phyloP scores from a whole-genome alignment of 2,113 vertebrate species.

The Phylloscopus trochiloides region DNA sequence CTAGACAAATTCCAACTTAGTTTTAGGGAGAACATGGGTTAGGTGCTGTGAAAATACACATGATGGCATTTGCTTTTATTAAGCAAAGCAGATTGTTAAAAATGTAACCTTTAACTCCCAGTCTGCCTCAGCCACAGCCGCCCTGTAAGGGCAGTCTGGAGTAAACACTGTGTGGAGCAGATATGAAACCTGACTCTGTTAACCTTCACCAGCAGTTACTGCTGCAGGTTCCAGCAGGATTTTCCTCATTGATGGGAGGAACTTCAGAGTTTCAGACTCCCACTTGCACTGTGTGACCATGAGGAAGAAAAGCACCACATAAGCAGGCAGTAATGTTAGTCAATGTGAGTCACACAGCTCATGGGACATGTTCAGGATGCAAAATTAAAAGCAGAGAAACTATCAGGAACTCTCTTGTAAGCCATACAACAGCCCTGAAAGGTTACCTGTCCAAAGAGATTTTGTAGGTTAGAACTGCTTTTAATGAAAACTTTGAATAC shows the following conservation, averaged over 20 bases:
- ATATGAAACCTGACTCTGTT: neutral
- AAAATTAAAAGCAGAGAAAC: neutral
- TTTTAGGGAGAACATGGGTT: neutral
- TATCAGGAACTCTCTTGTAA: neutral
- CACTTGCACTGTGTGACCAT: neutral
- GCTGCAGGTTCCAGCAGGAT: neutral
- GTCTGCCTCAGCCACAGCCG: neutral
- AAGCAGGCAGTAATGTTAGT: neutral
- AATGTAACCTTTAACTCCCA: neutral
- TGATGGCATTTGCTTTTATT: neutral
- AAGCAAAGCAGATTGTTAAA: neutral
- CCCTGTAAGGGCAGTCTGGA: neutral
- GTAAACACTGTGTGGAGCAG: neutral
- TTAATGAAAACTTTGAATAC: neutral
- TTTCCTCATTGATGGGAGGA: neutral
- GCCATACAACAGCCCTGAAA: neutral
- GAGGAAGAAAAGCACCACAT: neutral
- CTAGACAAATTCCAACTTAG: neutral
- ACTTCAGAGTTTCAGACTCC: neutral
- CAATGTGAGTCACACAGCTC: neutral
- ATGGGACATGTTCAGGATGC: rapidly evolving
- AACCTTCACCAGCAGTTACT: neutral
- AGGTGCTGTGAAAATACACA: neutral
- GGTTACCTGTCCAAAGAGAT: neutral
- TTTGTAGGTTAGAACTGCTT: neutral